Percentiles rank a stretch among this genome's conserved stretches.
Conservation (phyloP, 2,797 vertebrate species). For the Poeciliopsis paucimaculata region DNA sequence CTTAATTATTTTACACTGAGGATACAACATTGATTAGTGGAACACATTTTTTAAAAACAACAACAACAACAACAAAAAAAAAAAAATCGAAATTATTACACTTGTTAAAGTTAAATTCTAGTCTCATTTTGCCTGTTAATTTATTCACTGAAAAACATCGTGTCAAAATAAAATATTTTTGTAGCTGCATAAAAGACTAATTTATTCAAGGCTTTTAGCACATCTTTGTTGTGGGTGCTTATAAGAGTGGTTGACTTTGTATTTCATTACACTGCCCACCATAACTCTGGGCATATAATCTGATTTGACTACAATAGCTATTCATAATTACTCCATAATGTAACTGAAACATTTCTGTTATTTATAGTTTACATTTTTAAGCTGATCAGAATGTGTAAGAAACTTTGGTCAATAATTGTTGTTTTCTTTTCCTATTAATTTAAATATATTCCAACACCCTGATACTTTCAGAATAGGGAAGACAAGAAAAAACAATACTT, state of each 20-base stretch:
- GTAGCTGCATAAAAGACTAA: not conserved
- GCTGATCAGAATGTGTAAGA: not conserved
- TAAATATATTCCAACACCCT: not conserved
- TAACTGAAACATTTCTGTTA: not conserved
- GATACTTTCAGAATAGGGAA: not conserved
- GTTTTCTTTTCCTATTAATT: not conserved
- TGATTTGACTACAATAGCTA: not conserved
- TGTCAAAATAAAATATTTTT: not conserved
- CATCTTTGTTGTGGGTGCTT: not conserved
- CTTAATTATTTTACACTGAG: not conserved
- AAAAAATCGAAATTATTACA: not conserved
- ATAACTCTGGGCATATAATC: not conserved
- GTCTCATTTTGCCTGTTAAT: not conserved
- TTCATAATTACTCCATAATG: not conserved
- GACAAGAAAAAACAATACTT: not conserved
- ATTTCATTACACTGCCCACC: not conserved
- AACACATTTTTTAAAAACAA: not conserved
- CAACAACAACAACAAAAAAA: too few species aligned
- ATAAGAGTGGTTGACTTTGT: not conserved
- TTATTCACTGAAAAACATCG: not conserved
- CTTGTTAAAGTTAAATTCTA: not conserved
- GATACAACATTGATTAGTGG: not conserved
- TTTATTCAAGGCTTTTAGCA: not conserved
- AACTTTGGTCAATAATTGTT: not conserved
- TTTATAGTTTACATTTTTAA: not conserved